Percentiles rank a stretch among this genome's conserved stretches.
These are phyloP conservation scores for Cantharis rustica DNA, from an alignment of 2,888 invertebrate genomes.

Conservation along the genomic window DNA sequence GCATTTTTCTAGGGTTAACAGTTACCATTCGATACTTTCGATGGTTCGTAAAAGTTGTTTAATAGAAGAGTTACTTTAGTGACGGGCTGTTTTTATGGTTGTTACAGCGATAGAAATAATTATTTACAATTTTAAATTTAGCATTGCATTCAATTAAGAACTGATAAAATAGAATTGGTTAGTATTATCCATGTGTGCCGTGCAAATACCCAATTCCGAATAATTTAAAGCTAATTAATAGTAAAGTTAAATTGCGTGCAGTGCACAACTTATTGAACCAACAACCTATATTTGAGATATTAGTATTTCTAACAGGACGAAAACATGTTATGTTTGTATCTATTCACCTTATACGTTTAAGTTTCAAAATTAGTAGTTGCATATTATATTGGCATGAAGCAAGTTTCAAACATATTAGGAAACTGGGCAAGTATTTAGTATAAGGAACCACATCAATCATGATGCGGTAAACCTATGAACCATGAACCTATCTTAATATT, in stretches of 20 bases:
- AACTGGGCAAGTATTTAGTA: conserved; percentile 6
- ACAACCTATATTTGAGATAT: background rate
- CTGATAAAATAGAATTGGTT: too few species aligned
- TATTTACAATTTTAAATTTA: too few species aligned
- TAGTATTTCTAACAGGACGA: too few species aligned
- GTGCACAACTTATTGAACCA: background rate
- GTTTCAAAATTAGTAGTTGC: conserved; percentile 11
- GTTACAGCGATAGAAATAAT: too few species aligned
- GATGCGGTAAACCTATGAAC: background rate
- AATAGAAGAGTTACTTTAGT: background rate
- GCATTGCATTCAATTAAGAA: too few species aligned
- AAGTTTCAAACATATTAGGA: conserved; percentile 18
- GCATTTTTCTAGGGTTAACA: background rate
- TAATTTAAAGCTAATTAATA: background rate
- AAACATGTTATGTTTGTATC: background rate
- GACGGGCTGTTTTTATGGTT: background rate
- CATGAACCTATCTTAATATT: conserved; percentile 16
- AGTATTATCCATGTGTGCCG: background rate
- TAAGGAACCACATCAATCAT: conserved; percentile 24
- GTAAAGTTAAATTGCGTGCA: background rate
- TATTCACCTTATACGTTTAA: background rate
- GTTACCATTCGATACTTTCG: background rate
- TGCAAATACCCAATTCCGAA: background rate
- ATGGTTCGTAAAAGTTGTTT: background rate
- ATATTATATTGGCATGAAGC: conserved; percentile 6